Evolutionary conservation across 2,888 invertebrate genomes (phyloP), one percentile per base, ranked within the genome.

Genomic region (Lymantria monacha): DNA sequence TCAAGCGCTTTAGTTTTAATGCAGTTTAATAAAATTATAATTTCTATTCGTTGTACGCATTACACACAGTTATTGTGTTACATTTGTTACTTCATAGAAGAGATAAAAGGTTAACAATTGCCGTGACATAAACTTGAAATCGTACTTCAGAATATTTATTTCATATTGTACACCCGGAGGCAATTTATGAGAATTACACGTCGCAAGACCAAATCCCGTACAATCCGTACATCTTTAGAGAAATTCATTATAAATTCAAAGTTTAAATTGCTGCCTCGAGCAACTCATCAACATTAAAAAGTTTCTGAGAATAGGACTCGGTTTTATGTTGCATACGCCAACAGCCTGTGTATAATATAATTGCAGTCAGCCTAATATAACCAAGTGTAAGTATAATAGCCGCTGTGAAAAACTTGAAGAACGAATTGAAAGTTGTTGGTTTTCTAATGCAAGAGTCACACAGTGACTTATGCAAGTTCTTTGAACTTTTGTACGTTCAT

Each of bases 231-330:
- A 76, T 79, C 75, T 74, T 76, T 73, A 74, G 70, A 74, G 71
- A 72, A 76, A 82, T 82, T 83, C 75, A 75, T 83, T 81, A 81
- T 83, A 76, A 81, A 81, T 82, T 79, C 79, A 76, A 81, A 85
- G 82, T 84, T 85, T 77, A 79, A 85, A 87, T 83, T 85, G 79
- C 77, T 70, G 78, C 79, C 74, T 70, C 61, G 59, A 80, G 82
- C 78, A 79, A 76, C 83, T 85, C 83, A 86, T 87, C 85, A 85
- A 68, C 76, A 75, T 84, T 85, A 83, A 82, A 83, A 85, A 83
- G 74, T 85, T 85, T 76, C 53, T 53, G 61, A 58, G 68, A 73
- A 74, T 69, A 69, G 63, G 70, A 69, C 62, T 63, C 66, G 53
- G 61, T 63, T 76, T 73, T 69, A 73, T 69, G 70, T 66, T 54